Conservation (phyloP, 2,888 invertebrate genomes). For the Morinoia aosen region DNA sequence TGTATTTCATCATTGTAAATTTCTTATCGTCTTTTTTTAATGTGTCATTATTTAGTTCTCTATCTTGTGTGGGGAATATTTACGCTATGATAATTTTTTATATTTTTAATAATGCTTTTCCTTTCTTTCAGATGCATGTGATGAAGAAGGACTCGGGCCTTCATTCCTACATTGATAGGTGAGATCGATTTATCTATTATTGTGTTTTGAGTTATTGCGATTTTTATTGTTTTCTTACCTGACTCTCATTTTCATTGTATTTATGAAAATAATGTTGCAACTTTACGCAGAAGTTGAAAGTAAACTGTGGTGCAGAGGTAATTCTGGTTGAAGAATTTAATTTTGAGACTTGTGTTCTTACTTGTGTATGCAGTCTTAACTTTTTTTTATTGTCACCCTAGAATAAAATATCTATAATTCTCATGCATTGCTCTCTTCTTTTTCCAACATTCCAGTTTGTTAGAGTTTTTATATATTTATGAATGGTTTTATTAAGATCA, state of each 20-base stretch:
- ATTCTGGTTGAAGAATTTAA: neutral
- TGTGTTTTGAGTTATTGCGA: too few species aligned
- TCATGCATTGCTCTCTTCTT: too few species aligned
- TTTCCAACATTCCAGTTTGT: too few species aligned
- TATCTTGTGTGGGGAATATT: neutral
- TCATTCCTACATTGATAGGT: neutral
- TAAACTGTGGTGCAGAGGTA: neutral
- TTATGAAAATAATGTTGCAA: neutral
- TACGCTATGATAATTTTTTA: neutral
- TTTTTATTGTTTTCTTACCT: too few species aligned
- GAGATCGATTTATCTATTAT: too few species aligned
- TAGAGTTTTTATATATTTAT: too few species aligned
- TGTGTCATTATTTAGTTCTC: neutral
- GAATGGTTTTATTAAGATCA: too few species aligned
- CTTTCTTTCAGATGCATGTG: neutral
- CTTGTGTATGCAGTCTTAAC: too few species aligned
- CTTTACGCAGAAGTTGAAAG: neutral
- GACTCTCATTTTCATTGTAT: neutral
- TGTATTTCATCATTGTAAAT: neutral
- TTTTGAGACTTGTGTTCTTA: neutral
- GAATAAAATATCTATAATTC: too few species aligned
- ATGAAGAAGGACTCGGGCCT: neutral
- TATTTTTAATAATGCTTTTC: neutral
- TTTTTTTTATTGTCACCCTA: too few species aligned
- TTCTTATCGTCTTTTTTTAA: neutral